Conservation (phyloP, 2,113 vertebrate species). For the Xiphorhynchus elegans region DNA sequence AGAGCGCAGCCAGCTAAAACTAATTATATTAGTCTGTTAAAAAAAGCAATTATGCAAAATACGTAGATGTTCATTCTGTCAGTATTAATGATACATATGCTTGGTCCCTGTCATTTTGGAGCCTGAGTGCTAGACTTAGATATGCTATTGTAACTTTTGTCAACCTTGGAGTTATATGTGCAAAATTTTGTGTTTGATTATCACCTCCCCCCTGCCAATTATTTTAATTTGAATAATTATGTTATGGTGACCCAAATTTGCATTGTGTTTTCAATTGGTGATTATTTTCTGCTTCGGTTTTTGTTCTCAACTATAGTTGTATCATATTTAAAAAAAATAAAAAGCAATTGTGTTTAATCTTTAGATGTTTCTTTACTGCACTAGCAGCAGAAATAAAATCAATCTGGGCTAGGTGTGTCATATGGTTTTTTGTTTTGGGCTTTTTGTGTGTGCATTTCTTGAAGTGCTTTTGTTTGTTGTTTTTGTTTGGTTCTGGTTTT, state of each 20-base stretch:
- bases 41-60: neutral
- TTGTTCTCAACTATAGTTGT: neutral
- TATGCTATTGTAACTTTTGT: neutral
- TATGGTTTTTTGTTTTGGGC: fast-evolving
- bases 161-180: neutral
- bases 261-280: neutral
- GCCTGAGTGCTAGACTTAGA: neutral
- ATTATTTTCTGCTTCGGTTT: neutral
- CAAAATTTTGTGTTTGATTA: neutral
- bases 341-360: neutral
- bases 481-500: neutral
- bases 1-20: neutral
- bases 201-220: neutral
- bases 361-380: neutral
- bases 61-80: neutral
- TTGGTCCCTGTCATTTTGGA: neutral
- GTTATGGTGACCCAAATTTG: neutral
- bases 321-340: neutral
- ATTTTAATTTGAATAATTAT: neutral
- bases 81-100: neutral
- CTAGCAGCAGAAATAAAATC: neutral
- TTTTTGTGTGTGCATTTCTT: neutral
- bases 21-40: neutral
- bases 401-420: neutral
- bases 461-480: neutral